Conservation (phyloP, 2,113 vertebrate genomes). For the Cariama cristata region DNA sequence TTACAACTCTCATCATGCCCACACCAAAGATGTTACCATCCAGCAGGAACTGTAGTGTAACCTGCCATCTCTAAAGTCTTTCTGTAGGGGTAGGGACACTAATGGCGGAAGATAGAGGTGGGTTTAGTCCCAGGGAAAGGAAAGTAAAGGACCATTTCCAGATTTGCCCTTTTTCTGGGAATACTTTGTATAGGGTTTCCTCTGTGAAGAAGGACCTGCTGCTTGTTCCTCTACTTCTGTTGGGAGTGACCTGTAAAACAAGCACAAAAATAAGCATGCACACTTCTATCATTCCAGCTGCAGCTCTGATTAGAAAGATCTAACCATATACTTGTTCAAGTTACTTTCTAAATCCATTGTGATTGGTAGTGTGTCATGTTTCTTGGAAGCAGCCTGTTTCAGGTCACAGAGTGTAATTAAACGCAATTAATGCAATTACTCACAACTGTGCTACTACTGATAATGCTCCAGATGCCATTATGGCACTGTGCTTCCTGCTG, state of each 20-base stretch:
- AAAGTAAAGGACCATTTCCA: background rate
- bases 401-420: constrained; percentile 62
- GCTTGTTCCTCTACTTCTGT: background rate
- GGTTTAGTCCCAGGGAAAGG: background rate
- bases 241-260: background rate
- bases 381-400: constrained; percentile 50
- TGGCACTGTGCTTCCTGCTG: background rate
- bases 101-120: background rate
- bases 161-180: background rate
- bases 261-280: background rate
- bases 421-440: constrained; percentile 71
- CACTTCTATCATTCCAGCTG: background rate
- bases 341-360: background rate
- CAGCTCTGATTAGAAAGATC: background rate
- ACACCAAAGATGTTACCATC: background rate
- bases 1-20: rapidly evolving
- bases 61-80: background rate
- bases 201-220: background rate
- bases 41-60: background rate
- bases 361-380: constrained; percentile 5
- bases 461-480: constrained; percentile 50
- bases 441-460: background rate
- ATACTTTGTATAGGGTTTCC: background rate
- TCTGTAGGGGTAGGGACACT: background rate
- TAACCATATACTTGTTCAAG: constrained; percentile 8